Percentiles rank a stretch among this genome's conserved stretches.
phyloP scores from a whole-genome alignment of 2,113 vertebrate genomes.

The Piaya cayana region DNA sequence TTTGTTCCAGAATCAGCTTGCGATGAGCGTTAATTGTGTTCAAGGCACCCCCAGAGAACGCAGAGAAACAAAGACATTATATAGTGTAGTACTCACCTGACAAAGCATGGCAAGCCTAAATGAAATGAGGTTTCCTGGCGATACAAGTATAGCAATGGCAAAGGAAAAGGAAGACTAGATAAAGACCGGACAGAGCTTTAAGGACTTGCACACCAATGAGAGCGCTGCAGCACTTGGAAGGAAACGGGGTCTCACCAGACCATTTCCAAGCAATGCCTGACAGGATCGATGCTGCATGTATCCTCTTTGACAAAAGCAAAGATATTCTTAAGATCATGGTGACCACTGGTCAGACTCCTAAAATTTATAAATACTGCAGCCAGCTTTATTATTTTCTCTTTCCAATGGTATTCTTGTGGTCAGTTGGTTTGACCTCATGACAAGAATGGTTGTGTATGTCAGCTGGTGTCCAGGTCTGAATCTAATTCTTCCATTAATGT shows the following conservation, averaged over 20 bases:
- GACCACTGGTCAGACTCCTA: background rate
- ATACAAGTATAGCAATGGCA: constrained; percentile 47
- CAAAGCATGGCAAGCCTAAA: constrained; percentile 68
- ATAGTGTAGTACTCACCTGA: constrained; percentile 72
- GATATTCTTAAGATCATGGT: background rate
- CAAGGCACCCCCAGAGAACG: constrained; percentile 88
- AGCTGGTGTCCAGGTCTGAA: constrained; percentile 64
- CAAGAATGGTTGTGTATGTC: background rate
- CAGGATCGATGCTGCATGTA: background rate
- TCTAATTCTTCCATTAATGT: constrained; percentile 68
- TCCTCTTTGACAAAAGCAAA: constrained; percentile 5
- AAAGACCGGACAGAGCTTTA: constrained; percentile 43
- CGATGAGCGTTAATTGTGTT: constrained; percentile 71
- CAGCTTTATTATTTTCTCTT: background rate
- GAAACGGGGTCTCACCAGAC: background rate
- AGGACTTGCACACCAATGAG: rapidly evolving
- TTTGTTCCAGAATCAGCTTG: constrained; percentile 86
- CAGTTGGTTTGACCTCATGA: background rate
- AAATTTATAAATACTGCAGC: background rate
- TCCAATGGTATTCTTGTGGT: background rate
- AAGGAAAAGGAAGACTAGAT: constrained; percentile 60
- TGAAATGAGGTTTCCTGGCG: constrained; percentile 69
- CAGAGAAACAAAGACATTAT: constrained; percentile 78
- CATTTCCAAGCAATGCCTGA: background rate
- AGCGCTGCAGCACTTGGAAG: background rate